These are phyloP conservation scores for Myanophis thanlyinensis DNA, from an alignment of 2,113 vertebrate species.

Conservation along the genomic window DNA sequence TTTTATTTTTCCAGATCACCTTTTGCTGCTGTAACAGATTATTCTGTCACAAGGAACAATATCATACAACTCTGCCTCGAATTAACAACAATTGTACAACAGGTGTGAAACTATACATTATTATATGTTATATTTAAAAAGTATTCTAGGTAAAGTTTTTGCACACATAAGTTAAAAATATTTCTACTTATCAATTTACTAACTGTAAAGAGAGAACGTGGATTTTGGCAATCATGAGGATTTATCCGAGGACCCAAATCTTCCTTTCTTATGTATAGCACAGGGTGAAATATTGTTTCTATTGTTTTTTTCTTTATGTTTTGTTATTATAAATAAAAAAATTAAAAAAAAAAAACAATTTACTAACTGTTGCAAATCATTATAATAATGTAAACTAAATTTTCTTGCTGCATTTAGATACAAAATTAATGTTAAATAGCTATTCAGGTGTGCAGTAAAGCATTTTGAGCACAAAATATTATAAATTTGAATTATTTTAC, in stretches of 20 bases:
- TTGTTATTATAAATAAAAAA: too few relatives aligned
- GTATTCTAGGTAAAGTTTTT: neutral
- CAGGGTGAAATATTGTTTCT: too few relatives aligned
- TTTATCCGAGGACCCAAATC: too few relatives aligned
- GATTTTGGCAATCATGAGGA: too few relatives aligned
- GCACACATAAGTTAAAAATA: neutral
- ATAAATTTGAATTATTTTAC: neutral
- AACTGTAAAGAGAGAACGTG: too few relatives aligned
- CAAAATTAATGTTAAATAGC: neutral
- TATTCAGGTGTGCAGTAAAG: neutral
- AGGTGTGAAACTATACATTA: slow-evolving; percentile 75
- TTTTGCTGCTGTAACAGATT: slow-evolving; percentile 97
- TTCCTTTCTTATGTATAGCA: too few relatives aligned
- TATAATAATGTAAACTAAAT: neutral
- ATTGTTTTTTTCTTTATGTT: too few relatives aligned
- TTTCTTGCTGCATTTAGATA: neutral
- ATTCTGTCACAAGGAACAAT: slow-evolving; percentile 96
- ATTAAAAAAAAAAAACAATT: too few relatives aligned
- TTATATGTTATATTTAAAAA: slow-evolving; percentile 12
- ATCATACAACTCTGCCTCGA: slow-evolving; percentile 99
- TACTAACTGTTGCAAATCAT: neutral
- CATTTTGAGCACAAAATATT: neutral
- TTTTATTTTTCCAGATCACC: slow-evolving; percentile 83
- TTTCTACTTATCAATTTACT: neutral
- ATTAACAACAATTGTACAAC: slow-evolving; percentile 96